Evolutionary conservation across 2,797 vertebrate genomes (phyloP).

Genomic region (Pangasius krempfi): DNA sequence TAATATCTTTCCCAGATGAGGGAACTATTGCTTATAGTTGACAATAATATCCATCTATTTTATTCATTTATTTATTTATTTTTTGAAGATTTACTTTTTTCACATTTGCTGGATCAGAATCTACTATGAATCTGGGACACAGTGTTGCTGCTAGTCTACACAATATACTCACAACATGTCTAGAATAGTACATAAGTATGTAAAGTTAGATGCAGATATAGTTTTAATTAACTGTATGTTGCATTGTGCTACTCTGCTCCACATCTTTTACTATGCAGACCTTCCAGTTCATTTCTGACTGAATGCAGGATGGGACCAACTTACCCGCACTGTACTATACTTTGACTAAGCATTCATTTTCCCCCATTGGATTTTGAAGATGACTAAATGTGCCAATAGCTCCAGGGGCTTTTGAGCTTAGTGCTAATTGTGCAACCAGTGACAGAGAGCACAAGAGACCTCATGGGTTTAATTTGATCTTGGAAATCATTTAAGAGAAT

Average conservation of each 20-base stretch:
- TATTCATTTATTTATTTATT: background rate
- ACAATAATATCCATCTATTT: background rate
- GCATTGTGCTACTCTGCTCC: background rate
- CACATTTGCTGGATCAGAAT: background rate
- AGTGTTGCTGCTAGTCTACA: background rate
- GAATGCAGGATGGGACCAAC: too few relatives aligned
- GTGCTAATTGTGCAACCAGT: constrained; percentile 17
- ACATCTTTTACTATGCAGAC: background rate
- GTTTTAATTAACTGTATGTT: background rate
- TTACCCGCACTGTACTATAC: background rate
- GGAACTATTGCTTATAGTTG: background rate
- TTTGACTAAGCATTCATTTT: constrained; percentile 22
- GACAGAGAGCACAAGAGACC: background rate
- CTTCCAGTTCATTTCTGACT: background rate
- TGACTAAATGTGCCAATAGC: constrained; percentile 18
- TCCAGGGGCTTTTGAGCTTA: background rate
- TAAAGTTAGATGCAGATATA: background rate
- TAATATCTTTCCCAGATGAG: too few relatives aligned
- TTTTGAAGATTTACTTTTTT: background rate
- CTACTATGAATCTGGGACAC: background rate
- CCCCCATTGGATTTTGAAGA: constrained; percentile 10
- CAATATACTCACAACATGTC: background rate
- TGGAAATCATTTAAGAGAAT: background rate
- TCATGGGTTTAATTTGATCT: background rate
- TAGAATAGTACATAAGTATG: background rate